Base-by-base conservation (phyloP, 2,888 invertebrate genomes). In the Scelioninae gen. 1 region DNA sequence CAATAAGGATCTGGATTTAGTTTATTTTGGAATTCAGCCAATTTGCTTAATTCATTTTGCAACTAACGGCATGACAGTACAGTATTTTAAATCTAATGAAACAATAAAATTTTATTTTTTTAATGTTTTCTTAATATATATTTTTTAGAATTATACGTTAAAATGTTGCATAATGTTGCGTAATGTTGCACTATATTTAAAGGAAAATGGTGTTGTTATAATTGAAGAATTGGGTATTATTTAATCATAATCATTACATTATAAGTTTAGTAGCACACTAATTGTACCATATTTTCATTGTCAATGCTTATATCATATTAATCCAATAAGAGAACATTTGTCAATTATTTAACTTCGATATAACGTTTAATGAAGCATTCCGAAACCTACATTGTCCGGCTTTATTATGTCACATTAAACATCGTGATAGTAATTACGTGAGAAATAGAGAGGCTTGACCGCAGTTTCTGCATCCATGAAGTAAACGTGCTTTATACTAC, bases 351-450 rank as follows among this genome's bases (percentile, higher is more conserved):
- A 45, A 60, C 13, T 43, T 11, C 29, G 11, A 45, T 40, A 13
- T 60, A 23, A 60, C n/a, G 11, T n/a, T 40, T 63, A 49, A 66
- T 66, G 32, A 66, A 66, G 34, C 40, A 66, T 66, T 40, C 29
- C 29, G 31, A 45, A 47, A 40, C 8, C 40, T 40, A n/a, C 47
- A 71, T 49, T 34, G 60, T 62, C 7, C 40, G 38, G 34, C 16
- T 60, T 66, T 53, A 69, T 38, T 58, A 45, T 43, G 63, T 62
- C 63, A 56, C 63, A 74, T 75, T 53, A 69, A 68, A 55, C 80
- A 63, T 85, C 82, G 84, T 85, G 78, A 84, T 83, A 85, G 83
- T 85, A 86, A 87, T 85, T 86, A 87, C 79, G 88, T 68, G 83
- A 81, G 82, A 80, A 82, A 83, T 85, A 71, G 82, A 82, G 85